Conservation (phyloP, 2,797 vertebrate genomes). For the Pantherophis vulpinus region DNA sequence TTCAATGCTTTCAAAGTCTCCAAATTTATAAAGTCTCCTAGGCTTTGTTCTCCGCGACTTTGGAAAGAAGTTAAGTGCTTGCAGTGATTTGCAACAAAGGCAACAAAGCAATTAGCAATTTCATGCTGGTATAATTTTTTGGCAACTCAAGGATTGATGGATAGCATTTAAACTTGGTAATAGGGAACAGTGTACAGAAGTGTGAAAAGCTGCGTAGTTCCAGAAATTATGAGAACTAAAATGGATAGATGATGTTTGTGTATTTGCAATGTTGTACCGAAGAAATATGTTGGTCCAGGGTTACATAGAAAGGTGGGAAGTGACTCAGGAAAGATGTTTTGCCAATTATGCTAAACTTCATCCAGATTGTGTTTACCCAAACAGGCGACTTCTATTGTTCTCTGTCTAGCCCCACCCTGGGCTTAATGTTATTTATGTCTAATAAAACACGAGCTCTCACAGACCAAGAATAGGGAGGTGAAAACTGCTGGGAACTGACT, state of each 20-base stretch:
- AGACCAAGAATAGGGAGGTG: not conserved
- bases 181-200: not conserved
- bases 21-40: not conserved
- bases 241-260: not conserved
- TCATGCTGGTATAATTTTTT: not conserved
- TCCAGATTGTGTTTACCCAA: conserved; percentile 18
- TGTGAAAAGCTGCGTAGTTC: not conserved
- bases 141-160: not conserved
- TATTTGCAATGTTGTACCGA: not conserved
- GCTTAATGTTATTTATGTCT: not conserved
- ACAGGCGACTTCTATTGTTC: conserved; percentile 11
- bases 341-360: conserved; percentile 13
- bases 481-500: not conserved
- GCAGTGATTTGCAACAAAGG: not conserved
- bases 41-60: not conserved
- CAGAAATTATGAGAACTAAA: not conserved
- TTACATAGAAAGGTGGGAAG: not conserved
- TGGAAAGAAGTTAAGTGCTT: not conserved
- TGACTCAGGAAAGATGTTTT: not conserved
- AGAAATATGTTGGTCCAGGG: not conserved
- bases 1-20: not conserved
- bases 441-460: not conserved
- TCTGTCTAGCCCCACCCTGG: not conserved
- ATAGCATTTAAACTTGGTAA: not conserved
- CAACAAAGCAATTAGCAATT: not conserved